Base-by-base conservation (phyloP, 2,797 vertebrate species). In the Sitta carolinensis region DNA sequence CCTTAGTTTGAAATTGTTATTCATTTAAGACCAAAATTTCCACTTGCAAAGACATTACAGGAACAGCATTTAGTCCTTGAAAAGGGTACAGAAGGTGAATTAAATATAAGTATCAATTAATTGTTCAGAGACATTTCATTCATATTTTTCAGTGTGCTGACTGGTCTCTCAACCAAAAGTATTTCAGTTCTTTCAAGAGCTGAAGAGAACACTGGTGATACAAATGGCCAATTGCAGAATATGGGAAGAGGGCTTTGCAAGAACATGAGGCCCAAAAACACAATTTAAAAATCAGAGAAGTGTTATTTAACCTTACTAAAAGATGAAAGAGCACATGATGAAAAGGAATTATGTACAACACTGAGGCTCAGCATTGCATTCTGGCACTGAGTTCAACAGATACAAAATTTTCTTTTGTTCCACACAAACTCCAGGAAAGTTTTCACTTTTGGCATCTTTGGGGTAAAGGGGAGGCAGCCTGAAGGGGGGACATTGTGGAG, bases 1-100 rank as follows among this genome's bases (percentile, higher is more conserved):
- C 25, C 45, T 87, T 68, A 52, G 38, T 93, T 85, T 91, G 38
- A 82, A 94, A 72, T 40, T 72, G 38, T 75, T 96, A 64, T 47
- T 84, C 32, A 55, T 89, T 90, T 76, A 87, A 48, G 45, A 42
- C 25, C 23, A 76, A 85, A 87, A 13, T 83, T 80, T 61, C 13
- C 10, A 6, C 19, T 82, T 81, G 20, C 34, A 73, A 51, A 70
- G 81, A 7, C 29, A 47, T 77, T 75, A 54, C 18, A 57, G 43
- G 22, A 58, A 17, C 51, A 54, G 18, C 59, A 59, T 84, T 84
- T 73, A 91, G 43, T 36, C 43, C 59, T 67, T 61, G 76, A 75
- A 84, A 45, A 52, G 8, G 69, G 22, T 19, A 48, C 17, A 2
- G 19, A 84, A 77, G 4, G 27, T 54, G 76, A 69, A 61, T 82